phyloP scores from a whole-genome alignment of 2,113 vertebrate species.

The Oreotrochilus melanogaster region DNA sequence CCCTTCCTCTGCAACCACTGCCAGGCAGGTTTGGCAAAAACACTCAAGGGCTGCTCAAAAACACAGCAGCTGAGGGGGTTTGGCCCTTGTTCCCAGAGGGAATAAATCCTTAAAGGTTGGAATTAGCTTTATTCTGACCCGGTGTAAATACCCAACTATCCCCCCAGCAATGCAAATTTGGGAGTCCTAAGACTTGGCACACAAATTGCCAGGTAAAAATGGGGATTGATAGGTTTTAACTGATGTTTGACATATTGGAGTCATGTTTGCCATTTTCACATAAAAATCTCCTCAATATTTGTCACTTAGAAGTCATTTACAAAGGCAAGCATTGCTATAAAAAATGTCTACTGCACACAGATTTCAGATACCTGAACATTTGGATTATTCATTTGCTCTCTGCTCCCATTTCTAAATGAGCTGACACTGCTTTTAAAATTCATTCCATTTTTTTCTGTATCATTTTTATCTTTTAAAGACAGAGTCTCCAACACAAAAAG shows the following conservation, averaged over 20 bases:
- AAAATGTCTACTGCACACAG: neutral
- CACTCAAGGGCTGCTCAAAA: neutral
- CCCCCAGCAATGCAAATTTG: neutral
- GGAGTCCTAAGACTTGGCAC: neutral
- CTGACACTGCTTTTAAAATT: neutral
- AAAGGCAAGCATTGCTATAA: neutral
- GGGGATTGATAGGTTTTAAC: rapidly evolving
- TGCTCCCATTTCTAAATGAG: neutral
- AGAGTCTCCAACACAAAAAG: rapidly evolving
- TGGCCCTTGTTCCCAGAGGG: neutral
- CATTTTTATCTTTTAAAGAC: neutral
- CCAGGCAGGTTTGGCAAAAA: neutral
- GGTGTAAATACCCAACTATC: rapidly evolving
- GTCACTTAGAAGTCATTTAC: neutral
- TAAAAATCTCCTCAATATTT: slow-evolving; percentile 36
- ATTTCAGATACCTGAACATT: neutral
- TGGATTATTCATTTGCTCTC: neutral
- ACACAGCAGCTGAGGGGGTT: neutral
- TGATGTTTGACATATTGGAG: slow-evolving; percentile 1
- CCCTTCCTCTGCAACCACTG: neutral
- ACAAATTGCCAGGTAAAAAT: neutral
- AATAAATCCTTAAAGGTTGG: neutral
- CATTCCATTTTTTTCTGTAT: neutral
- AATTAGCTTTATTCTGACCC: neutral
- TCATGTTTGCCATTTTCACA: neutral